These are phyloP conservation scores for Rousettus leschenaultii DNA, from an alignment of 2,113 vertebrate genomes.

Conservation along the genomic window DNA sequence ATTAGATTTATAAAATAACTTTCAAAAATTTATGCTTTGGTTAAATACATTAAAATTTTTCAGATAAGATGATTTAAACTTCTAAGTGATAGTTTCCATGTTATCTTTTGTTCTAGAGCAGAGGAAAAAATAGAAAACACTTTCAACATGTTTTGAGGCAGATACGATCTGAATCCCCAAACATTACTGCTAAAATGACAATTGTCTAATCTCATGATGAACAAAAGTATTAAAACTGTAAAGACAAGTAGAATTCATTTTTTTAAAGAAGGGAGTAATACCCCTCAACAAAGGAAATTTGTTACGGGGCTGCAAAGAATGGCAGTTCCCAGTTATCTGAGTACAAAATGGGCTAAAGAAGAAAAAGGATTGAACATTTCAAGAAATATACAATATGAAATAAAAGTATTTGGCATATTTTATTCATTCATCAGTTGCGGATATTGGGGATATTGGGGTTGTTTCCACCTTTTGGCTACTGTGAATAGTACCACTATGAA, in stretches of 20 bases:
- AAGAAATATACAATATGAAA: background rate
- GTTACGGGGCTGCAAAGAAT: background rate
- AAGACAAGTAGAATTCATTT: background rate
- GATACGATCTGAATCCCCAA: background rate
- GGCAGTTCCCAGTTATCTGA: background rate
- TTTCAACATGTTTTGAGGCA: background rate
- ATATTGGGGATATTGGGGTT: background rate
- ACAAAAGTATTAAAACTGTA: background rate
- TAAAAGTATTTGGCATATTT: background rate
- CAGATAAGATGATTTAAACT: background rate
- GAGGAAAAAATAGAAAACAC: background rate
- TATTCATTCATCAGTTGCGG: background rate
- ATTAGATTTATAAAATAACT: background rate
- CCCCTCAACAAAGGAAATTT: background rate
- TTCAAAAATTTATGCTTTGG: background rate
- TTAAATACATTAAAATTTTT: background rate
- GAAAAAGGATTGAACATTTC: slow-evolving; percentile 6
- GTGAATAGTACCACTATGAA: background rate
- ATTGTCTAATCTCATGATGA: background rate
- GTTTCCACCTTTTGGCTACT: background rate
- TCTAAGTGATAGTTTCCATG: background rate
- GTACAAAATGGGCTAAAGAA: background rate
- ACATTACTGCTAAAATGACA: background rate
- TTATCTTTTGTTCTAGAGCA: background rate
- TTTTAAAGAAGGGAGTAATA: background rate